phyloP scores from a whole-genome alignment of 2,797 vertebrate species.

The Enteromius radiatus region DNA sequence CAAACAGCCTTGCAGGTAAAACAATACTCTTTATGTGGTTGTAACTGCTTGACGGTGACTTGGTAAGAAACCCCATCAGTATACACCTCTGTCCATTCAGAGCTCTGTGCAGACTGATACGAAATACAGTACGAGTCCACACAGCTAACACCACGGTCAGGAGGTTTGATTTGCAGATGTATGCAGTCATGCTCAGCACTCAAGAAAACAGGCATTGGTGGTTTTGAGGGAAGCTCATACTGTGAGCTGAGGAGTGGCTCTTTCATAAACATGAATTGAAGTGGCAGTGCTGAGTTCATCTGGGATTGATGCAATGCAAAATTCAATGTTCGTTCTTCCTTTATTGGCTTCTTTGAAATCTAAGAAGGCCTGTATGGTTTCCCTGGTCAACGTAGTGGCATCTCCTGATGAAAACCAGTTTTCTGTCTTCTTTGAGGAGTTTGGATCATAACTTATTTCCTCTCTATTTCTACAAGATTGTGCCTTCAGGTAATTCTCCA shows the following conservation, averaged over 20 bases:
- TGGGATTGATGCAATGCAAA: slow-evolving; percentile 57
- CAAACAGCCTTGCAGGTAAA: slow-evolving; percentile 53
- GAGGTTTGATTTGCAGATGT: slow-evolving; percentile 44
- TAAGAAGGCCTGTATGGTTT: slow-evolving; percentile 47
- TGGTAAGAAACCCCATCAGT: slow-evolving; percentile 4
- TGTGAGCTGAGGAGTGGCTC: slow-evolving; percentile 28
- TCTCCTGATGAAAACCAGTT: slow-evolving; percentile 51
- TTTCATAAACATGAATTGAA: slow-evolving; percentile 60
- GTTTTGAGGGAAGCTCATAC: slow-evolving; percentile 61
- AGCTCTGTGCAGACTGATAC: slow-evolving; percentile 38
- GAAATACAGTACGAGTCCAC: slow-evolving; percentile 49
- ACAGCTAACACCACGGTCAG: not conserved
- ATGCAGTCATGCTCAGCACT: slow-evolving; percentile 49
- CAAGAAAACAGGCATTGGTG: slow-evolving; percentile 33
- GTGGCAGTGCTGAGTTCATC: slow-evolving; percentile 43
- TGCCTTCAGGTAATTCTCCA: slow-evolving; percentile 46
- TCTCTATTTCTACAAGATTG: not conserved
- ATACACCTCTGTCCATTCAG: slow-evolving; percentile 49
- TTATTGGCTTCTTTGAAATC: slow-evolving; percentile 57
- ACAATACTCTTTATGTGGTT: slow-evolving; percentile 45
- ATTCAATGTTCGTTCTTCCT: slow-evolving; percentile 34
- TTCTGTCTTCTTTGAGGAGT: not conserved
- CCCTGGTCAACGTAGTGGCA: slow-evolving; percentile 10
- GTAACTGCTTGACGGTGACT: slow-evolving; percentile 40
- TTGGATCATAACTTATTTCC: not conserved